Evolutionary conservation across 2,888 invertebrate genomes (phyloP), one percentile per base, ranked within the genome.

Genomic region (Agriopis marginaria): DNA sequence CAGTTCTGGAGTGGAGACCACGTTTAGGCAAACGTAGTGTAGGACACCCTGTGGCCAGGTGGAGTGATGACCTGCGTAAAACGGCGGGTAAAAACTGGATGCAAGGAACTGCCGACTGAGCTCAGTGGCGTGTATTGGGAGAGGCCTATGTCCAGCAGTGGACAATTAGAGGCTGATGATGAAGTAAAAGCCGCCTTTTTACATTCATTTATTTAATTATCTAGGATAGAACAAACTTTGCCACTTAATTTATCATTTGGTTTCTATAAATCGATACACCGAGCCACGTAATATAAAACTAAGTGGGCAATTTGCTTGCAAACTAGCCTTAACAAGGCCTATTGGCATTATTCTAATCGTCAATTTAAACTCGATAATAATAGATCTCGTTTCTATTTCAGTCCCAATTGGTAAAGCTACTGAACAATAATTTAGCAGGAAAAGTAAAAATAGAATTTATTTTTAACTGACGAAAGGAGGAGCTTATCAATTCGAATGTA

Each of bases 291-390:
- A 81, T 82, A 80, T 76, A 78, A 82, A 82, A 83, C 84, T 82
- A 82, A 86, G 76, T 79, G 80, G 75, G 75, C 83, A 84, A 85
- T 87, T 87, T 84, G 76, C 84, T 82, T 84, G 85, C 83, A 81
- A 83, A 82, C 82, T 78, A 78, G 77, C 77, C 75, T 78, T 84
- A 80, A 82, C 79, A 78, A 78, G 74, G 72, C 77, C 79, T 81
- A 84, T 83, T 79, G 77, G 79, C 75, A 80, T 82, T 79, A 82
- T 81, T 81, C 76, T 72, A 75, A 76, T 84, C 82, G 82, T 81
- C 74, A 77, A 80, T 81, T 82, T 58, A 72, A 73, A 76, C 79
- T 78, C 72, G 68, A 79, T 80, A 78, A 82, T 84, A 82, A 83
- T 77, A 75, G 81, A 75, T 77, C 77, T 76, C 68, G 70, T 70